Evolutionary conservation across 2,113 vertebrate genomes (phyloP).

Genomic region (Zosterops hypoxanthus): DNA sequence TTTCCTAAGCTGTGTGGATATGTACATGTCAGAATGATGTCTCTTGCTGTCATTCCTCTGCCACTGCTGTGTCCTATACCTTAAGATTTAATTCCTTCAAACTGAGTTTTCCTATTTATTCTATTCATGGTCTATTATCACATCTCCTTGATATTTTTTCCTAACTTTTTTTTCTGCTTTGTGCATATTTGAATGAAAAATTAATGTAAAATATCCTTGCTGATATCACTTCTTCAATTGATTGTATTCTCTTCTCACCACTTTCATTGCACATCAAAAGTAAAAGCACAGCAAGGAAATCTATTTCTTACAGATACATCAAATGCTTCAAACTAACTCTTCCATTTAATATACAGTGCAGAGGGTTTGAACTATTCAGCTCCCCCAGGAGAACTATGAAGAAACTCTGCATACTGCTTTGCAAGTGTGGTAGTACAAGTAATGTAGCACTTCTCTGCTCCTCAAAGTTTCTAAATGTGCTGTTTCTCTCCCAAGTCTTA

Average conservation of each 20-base stretch:
- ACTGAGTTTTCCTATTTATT: neutral
- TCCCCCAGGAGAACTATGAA: neutral
- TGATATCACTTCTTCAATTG: neutral
- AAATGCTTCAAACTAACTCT: neutral
- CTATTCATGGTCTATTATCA: neutral
- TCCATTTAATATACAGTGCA: neutral
- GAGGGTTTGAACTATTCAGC: neutral
- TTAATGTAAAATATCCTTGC: neutral
- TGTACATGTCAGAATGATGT: slow-evolving; percentile 10
- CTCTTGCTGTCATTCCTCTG: slow-evolving; percentile 17
- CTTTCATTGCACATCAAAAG: neutral
- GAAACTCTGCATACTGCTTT: neutral
- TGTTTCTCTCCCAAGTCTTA: neutral
- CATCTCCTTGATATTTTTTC: neutral
- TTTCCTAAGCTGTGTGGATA: slow-evolving; percentile 4
- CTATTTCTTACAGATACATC: neutral
- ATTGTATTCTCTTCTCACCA: neutral
- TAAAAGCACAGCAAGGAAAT: neutral
- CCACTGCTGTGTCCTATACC: neutral
- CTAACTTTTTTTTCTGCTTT: neutral
- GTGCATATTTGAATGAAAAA: neutral
- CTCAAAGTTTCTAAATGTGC: neutral
- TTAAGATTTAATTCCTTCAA: neutral
- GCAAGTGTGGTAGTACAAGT: neutral
- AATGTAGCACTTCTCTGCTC: neutral